These are phyloP conservation scores for Gopherus evgoodei DNA, from an alignment of 2,113 vertebrate species.

Conservation along the genomic window DNA sequence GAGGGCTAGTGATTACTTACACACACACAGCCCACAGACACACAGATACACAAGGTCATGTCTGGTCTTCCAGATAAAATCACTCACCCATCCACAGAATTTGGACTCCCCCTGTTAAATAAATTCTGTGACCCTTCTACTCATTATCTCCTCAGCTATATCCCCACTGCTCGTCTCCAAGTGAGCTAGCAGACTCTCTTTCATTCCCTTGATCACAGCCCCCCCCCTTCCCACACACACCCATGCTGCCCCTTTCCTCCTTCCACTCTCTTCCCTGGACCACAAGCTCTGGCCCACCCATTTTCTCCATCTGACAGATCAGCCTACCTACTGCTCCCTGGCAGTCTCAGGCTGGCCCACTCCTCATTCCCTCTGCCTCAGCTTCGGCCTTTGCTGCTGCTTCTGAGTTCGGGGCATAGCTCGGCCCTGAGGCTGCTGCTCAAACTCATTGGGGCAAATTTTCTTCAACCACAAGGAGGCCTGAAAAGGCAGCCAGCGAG, in stretches of 20 bases:
- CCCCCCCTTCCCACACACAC: not conserved
- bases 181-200: not conserved
- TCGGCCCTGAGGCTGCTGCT: not conserved
- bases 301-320: not conserved
- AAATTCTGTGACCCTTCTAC: not conserved
- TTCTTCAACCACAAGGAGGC: not conserved
- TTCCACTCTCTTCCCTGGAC: not conserved
- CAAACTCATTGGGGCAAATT: accelerated
- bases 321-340: slow-evolving; percentile 26
- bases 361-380: not conserved
- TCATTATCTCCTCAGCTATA: not conserved
- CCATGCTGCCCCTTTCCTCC: accelerated
- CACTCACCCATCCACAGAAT: not conserved
- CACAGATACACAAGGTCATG: not conserved
- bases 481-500: not conserved
- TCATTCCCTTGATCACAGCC: not conserved
- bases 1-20: not conserved
- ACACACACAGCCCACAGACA: not conserved
- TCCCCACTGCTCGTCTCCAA: not conserved
- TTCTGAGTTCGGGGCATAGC: slow-evolving; percentile 11
- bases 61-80: slow-evolving; percentile 10
- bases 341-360: not conserved
- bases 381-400: not conserved
- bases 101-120: not conserved
- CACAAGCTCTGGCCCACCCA: slow-evolving; percentile 27